These are phyloP conservation scores for Acrossocheilus wenchowensis DNA, from an alignment of 2,797 vertebrate genomes.

Conservation along the genomic window DNA sequence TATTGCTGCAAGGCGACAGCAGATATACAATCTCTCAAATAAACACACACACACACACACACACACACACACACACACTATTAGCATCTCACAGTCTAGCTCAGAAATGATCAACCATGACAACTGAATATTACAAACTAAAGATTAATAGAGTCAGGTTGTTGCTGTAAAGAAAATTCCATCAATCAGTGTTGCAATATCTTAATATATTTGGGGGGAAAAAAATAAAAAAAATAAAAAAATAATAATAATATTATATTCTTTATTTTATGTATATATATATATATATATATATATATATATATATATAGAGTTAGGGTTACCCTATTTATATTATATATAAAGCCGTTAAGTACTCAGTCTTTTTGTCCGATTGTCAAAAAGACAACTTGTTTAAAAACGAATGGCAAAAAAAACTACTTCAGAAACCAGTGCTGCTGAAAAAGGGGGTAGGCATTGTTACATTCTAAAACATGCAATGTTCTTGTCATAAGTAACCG, in stretches of 20 bases:
- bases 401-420: neutral
- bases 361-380: too few species aligned
- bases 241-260: too few species aligned
- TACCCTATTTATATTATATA: too few species aligned
- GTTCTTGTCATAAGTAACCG: neutral
- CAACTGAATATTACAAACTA: neutral
- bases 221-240: too few species aligned
- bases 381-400: neutral
- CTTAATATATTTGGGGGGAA: too few species aligned
- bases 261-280: too few species aligned
- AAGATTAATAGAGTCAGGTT: neutral
- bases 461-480: neutral
- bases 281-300: too few species aligned
- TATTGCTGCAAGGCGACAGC: constrained; percentile 59
- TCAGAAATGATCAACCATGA: neutral
- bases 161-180: neutral
- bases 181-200: too few species aligned
- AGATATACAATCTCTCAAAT: constrained; percentile 13
- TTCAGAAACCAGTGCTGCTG: neutral
- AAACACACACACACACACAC: constrained; percentile 1
- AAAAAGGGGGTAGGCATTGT: neutral
- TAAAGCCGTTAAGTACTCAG: too few species aligned
- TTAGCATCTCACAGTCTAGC: neutral
- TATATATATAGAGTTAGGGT: too few species aligned
- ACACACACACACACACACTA: neutral